phyloP scores from a whole-genome alignment of 2,113 vertebrate species.

The Alces alces region DNA sequence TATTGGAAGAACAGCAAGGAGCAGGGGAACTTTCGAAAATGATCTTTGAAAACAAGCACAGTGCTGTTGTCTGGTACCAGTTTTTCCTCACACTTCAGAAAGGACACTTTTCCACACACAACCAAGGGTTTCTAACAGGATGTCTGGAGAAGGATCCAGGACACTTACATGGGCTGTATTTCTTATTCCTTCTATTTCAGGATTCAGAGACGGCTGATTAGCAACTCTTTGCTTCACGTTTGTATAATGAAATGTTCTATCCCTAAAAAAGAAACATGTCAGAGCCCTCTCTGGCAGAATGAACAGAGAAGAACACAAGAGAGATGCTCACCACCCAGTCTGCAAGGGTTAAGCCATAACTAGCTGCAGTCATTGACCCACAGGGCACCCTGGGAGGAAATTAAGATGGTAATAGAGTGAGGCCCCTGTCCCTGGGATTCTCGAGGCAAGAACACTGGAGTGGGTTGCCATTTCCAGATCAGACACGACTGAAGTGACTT shows the following conservation, averaged over 20 bases:
- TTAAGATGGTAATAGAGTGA: not conserved
- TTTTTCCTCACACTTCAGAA: constrained; percentile 51
- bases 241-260: not conserved
- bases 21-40: not conserved
- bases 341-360: not conserved
- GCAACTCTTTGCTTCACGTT: not conserved
- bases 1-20: constrained; percentile 16
- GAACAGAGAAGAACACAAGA: not conserved
- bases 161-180: constrained; percentile 1
- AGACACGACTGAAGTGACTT: too few relatives aligned
- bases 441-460: too few relatives aligned
- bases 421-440: not conserved
- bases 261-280: not conserved
- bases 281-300: not conserved
- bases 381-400: not conserved
- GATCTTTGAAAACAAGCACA: not conserved
- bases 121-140: constrained; percentile 50
- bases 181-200: not conserved
- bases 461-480: too few relatives aligned
- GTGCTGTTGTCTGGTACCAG: constrained; percentile 35
- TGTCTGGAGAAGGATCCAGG: constrained; percentile 49
- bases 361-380: not conserved
- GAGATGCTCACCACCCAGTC: not conserved
- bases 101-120: constrained; percentile 46
- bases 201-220: not conserved